A percentile compares a stretch with the other conserved stretches of the same genome.
Conservation (phyloP, 2,888 invertebrate genomes). For the Clistopyga incitator region DNA sequence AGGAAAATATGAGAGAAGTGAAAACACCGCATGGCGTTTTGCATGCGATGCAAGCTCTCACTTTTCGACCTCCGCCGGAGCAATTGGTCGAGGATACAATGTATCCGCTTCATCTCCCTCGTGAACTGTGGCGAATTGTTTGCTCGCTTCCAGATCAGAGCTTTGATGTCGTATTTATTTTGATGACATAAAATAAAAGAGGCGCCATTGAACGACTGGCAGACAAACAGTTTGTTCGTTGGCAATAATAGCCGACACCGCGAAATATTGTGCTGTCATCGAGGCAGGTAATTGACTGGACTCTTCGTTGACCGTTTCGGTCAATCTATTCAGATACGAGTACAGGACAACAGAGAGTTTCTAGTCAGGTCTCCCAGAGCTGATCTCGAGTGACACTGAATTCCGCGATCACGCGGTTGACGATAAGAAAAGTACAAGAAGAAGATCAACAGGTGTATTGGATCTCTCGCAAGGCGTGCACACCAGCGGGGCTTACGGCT, state of each 20-base stretch:
- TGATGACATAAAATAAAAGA: neutral
- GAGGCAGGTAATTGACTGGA: constrained; percentile 20
- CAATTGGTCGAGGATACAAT: neutral
- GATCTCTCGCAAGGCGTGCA: constrained; percentile 63
- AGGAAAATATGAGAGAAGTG: constrained; percentile 20
- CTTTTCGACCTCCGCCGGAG: neutral
- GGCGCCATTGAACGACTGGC: neutral
- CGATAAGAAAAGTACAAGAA: constrained; percentile 58
- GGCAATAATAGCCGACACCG: neutral
- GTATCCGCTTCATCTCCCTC: neutral
- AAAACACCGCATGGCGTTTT: constrained; percentile 10
- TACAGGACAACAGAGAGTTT: constrained; percentile 39
- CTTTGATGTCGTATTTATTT: neutral
- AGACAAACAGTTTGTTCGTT: neutral
- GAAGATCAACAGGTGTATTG: constrained; percentile 65
- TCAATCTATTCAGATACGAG: neutral
- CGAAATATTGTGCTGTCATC: constrained; percentile 3
- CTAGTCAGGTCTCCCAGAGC: constrained; percentile 64
- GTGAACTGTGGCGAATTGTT: neutral
- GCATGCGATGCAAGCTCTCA: neutral
- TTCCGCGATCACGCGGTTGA: constrained; percentile 45
- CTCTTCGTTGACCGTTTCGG: constrained; percentile 10
- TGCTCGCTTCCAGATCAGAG: too few relatives aligned
- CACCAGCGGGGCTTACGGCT: constrained; percentile 62
- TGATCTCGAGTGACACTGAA: constrained; percentile 44